Conservation (phyloP, 2,113 vertebrate genomes). For the Rhodinocichla rosea region DNA sequence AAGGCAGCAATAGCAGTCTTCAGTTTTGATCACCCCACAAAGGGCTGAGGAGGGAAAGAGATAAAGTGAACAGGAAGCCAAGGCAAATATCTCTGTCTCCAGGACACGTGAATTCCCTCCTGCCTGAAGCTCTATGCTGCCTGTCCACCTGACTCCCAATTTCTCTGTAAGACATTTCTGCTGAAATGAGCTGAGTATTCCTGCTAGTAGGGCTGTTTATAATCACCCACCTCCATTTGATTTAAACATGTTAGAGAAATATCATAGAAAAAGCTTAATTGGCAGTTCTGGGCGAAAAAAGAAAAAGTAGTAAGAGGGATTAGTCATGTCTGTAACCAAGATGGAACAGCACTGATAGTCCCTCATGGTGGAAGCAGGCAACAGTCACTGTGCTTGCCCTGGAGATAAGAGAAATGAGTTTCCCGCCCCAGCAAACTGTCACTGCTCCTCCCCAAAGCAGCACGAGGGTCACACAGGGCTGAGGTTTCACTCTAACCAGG, state of each 20-base stretch:
- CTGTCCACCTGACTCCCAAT: background rate
- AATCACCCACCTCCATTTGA: background rate
- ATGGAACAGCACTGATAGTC: background rate
- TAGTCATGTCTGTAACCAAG: background rate
- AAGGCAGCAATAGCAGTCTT: background rate
- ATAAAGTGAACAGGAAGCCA: background rate
- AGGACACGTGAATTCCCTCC: background rate
- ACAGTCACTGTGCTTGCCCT: background rate
- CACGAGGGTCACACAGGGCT: background rate
- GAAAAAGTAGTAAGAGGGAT: background rate
- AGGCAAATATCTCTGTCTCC: background rate
- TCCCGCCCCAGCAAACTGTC: background rate
- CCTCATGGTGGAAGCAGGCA: background rate
- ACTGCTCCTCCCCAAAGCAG: background rate
- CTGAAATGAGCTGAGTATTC: background rate
- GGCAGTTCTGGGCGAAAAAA: background rate
- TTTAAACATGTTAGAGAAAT: background rate
- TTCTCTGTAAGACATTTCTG: background rate
- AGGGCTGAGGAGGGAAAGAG: background rate
- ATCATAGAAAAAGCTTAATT: background rate
- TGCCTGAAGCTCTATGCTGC: background rate
- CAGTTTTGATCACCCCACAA: background rate
- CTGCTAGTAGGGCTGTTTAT: background rate
- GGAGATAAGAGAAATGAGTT: background rate
- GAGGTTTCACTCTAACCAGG: background rate